These are phyloP conservation scores for Anagyrus pseudococci DNA, from an alignment of 2,888 invertebrate genomes.

Conservation along the genomic window DNA sequence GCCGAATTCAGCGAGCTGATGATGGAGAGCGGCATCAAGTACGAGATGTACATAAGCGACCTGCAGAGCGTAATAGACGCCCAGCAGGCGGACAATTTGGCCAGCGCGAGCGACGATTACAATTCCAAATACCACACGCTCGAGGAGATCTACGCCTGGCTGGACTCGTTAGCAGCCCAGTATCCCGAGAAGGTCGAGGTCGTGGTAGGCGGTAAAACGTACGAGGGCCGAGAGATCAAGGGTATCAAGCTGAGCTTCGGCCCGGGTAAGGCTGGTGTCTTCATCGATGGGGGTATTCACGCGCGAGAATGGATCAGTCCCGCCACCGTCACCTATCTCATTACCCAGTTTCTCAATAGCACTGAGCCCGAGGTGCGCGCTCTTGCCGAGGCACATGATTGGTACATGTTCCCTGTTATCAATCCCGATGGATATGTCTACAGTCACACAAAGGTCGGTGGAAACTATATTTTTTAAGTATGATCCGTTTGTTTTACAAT, in stretches of 20 bases:
- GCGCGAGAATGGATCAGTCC: constrained; percentile 81
- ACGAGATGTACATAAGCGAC: constrained; percentile 65
- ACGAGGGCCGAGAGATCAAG: constrained; percentile 40
- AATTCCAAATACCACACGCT: constrained; percentile 67
- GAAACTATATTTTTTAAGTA: neutral
- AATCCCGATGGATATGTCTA: constrained; percentile 82
- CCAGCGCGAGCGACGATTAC: neutral
- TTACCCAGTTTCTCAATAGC: constrained; percentile 70
- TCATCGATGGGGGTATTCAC: constrained; percentile 72
- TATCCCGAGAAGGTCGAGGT: constrained; percentile 55
- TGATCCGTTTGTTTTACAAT: too few species aligned
- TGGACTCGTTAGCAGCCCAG: constrained; percentile 62
- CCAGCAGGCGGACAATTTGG: constrained; percentile 29
- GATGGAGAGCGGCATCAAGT: constrained; percentile 56
- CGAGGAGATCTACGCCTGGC: constrained; percentile 66
- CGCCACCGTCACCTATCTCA: constrained; percentile 70
- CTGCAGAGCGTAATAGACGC: constrained; percentile 66
- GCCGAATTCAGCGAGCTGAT: constrained; percentile 63
- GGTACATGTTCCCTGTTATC: constrained; percentile 77
- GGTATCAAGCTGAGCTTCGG: constrained; percentile 50
- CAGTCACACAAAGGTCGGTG: constrained; percentile 66
- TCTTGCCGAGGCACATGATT: constrained; percentile 69
- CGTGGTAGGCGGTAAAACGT: constrained; percentile 35
- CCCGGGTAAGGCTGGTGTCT: constrained; percentile 65
- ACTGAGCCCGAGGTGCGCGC: constrained; percentile 62